Base-by-base conservation (phyloP, 2,888 invertebrate species). In the Tryphoninae sp. region DNA sequence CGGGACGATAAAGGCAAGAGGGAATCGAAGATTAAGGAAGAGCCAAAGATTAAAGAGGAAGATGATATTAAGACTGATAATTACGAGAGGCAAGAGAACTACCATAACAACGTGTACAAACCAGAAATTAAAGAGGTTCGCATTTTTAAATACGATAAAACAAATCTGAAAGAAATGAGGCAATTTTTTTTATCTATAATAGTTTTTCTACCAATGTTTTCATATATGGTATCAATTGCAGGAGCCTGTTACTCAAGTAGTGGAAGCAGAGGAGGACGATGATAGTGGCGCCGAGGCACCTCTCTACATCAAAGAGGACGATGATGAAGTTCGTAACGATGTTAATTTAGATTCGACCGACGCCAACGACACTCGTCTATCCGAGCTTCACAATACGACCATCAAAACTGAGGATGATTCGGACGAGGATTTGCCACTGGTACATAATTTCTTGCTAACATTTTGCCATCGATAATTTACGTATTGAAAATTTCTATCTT, bases 381-480 rank as follows among this genome's bases (percentile, higher is more conserved):
- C 91, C 33, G 90, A 92, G 80, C 88, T 92, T 67, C 91, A 92
- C 81, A 91, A 91, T 78, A 91, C 91, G 2, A 91, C 92, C 33
- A 4, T 92, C 2, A 91, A 92, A 86, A 89, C 91, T 65, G 92
- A 92, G 67, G 92, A 94, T 16, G 95, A 95, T 2, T 95, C 95
- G 84, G 96, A 96, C 84, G 96, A 96, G 89, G 96, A 97, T 91
- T 89, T 94, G 67, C 96, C 97, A 86, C 92, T 96, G 94, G 96
- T 96, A 93, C 92, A 87, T 88, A 73, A 90, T 92, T 33, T 89
- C 88, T 79, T 89, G 89, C n/a, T 81, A 88, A n/a, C 92, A 92
- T 55, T 33, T 68, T 78, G 87, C 6, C 33, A 7, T 33, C 33
- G 61, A 23, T 40, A 59, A 53, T 75, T 67, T 69, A 65, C 75